Percentiles rank a stretch among this genome's conserved stretches.
These are phyloP conservation scores for Cyprinodon diabolis DNA, from an alignment of 2,797 vertebrate genomes.

Conservation along the genomic window DNA sequence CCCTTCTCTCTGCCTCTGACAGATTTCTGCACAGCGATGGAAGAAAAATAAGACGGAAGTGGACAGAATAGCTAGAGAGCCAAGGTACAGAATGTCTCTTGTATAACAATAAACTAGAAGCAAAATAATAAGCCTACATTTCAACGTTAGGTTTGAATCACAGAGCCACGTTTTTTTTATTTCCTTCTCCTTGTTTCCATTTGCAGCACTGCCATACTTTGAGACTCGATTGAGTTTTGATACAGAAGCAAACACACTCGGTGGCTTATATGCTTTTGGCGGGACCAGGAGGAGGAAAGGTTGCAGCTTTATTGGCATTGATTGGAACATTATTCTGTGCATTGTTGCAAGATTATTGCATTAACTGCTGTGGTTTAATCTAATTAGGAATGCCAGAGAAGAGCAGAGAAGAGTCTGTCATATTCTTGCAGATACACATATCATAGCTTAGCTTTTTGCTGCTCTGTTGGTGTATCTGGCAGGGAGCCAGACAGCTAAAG, in stretches of 20 bases:
- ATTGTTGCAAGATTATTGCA: conserved; percentile 79
- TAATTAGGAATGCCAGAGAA: conserved; percentile 67
- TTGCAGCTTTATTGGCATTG: conserved; percentile 75
- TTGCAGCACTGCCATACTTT: background rate
- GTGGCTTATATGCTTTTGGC: conserved; percentile 64
- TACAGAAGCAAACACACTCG: conserved; percentile 49
- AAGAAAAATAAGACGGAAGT: conserved; percentile 17
- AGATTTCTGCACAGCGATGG: conserved; percentile 31
- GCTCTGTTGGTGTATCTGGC: conserved; percentile 61
- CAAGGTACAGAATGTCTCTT: background rate
- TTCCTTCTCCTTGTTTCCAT: conserved; percentile 17
- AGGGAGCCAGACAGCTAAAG: conserved; percentile 44
- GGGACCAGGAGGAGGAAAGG: conserved; percentile 49
- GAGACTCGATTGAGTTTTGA: conserved; percentile 27
- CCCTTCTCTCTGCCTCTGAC: conserved; percentile 40
- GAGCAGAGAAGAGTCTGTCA: conserved; percentile 67
- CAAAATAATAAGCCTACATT: conserved; percentile 23
- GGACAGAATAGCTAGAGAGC: conserved; percentile 6
- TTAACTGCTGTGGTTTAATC: conserved; percentile 77
- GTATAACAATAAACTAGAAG: conserved; percentile 24
- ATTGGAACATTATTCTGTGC: conserved; percentile 73
- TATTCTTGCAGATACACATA: conserved; percentile 61
- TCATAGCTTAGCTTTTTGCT: conserved; percentile 43
- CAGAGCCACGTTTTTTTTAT: background rate
- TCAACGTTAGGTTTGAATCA: conserved; percentile 30